Conservation (phyloP, 2,888 invertebrate genomes). For the Baronia brevicornis region DNA sequence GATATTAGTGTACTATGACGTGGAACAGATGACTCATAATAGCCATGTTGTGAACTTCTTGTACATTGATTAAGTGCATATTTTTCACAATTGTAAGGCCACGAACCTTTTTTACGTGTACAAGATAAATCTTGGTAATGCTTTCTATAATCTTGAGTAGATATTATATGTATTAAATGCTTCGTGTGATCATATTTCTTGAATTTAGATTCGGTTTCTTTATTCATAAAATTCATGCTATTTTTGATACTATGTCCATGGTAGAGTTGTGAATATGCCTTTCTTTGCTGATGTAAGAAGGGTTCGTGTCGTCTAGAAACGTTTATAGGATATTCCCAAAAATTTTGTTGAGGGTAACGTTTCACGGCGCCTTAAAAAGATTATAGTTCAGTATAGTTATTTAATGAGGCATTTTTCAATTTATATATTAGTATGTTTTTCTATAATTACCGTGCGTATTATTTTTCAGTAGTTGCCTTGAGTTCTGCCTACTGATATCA, state of each 20-base stretch:
- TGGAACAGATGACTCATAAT: constrained; percentile 18
- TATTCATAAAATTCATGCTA: constrained; percentile 21
- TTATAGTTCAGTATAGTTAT: background rate
- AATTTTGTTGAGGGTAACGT: constrained; percentile 25
- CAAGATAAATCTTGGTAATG: constrained; percentile 29
- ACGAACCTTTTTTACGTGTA: constrained; percentile 28
- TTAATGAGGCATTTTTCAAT: constrained; percentile 8
- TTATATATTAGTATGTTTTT: constrained; percentile 3
- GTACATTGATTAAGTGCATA: constrained; percentile 29
- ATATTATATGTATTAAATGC: constrained; percentile 18
- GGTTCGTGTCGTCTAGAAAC: constrained; percentile 26
- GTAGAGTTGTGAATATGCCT: constrained; percentile 43
- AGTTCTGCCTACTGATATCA: constrained; percentile 38
- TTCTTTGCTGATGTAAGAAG: constrained; percentile 32
- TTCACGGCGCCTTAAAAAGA: constrained; percentile 35
- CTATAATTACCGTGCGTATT: constrained; percentile 33
- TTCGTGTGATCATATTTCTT: constrained; percentile 32
- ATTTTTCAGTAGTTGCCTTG: constrained; percentile 35
- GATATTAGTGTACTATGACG: background rate
- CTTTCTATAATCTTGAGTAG: constrained; percentile 29
- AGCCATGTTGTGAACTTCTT: constrained; percentile 24
- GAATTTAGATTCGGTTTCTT: constrained; percentile 26
- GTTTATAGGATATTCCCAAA: constrained; percentile 28
- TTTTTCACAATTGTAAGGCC: constrained; percentile 11
- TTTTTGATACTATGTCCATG: constrained; percentile 33